These are phyloP conservation scores for Ochlodes sylvanus DNA, from an alignment of 2,888 invertebrate species.

Conservation along the genomic window DNA sequence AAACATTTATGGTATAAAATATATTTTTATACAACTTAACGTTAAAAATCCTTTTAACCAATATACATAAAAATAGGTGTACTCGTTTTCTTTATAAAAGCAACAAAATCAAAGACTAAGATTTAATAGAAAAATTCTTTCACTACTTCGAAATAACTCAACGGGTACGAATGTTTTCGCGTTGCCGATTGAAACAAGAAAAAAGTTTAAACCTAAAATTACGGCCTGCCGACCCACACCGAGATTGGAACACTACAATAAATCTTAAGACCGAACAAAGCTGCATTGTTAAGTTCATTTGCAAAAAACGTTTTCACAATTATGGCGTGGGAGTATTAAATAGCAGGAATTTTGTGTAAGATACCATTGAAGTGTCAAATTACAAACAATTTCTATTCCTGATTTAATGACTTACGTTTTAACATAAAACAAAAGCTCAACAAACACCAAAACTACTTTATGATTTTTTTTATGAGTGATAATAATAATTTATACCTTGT, in stretches of 20 bases:
- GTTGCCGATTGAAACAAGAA: slow-evolving; percentile 24
- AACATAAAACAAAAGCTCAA: too few species aligned
- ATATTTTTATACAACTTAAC: too few species aligned
- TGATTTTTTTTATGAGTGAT: too few species aligned
- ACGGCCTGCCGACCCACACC: slow-evolving; percentile 31
- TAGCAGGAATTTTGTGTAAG: slow-evolving; percentile 28
- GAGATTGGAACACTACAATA: slow-evolving; percentile 36
- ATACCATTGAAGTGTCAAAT: slow-evolving; percentile 37
- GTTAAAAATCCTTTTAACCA: too few species aligned
- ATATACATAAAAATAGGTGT: background rate
- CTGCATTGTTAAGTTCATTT: slow-evolving; percentile 38
- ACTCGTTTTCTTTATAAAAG: background rate
- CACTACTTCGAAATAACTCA: slow-evolving; percentile 26
- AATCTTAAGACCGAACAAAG: slow-evolving; percentile 38
- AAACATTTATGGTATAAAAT: too few species aligned
- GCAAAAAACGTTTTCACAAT: slow-evolving; percentile 39
- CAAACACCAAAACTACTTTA: too few species aligned
- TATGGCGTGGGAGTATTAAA: slow-evolving; percentile 34
- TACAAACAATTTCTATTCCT: slow-evolving; percentile 29
- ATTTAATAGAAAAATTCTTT: slow-evolving; percentile 16
- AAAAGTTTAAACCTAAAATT: slow-evolving; percentile 36
- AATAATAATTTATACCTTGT: too few species aligned
- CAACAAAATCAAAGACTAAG: background rate
- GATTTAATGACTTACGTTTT: slow-evolving; percentile 3
- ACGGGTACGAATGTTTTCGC: slow-evolving; percentile 23